Base-by-base conservation (phyloP, 2,113 vertebrate genomes). In the Atlantisia rogersi region DNA sequence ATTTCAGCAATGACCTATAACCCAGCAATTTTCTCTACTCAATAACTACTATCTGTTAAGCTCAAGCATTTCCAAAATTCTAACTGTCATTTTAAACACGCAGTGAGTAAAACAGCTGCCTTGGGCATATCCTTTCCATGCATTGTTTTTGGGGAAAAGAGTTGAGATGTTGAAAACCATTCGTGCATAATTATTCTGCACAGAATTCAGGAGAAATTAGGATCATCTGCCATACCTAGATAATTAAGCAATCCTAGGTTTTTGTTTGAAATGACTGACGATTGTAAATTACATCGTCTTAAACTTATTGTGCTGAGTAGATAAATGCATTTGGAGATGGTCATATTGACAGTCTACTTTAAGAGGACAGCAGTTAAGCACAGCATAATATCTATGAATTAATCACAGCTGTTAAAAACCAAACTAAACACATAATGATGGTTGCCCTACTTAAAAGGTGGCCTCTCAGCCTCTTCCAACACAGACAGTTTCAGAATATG, bases 271-370 rank as follows among this genome's bases (percentile, higher is more conserved):
- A 53, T 77, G 35, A 95, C n/a, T 58, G 82, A 74, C 13, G 32
- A 55, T 60, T 71, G n/a, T 81, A 90, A 90, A 93, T 85, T 58
- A 88, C 28, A 94, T 63, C 17, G 18, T 85, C 79, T 83, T 90
- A 90, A 96, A 85, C 75, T 59, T 90, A 69, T 40, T 87, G 69
- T 64, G 42, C 65, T 86, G 31, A 96, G 46, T 59, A 91, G 67
- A 52, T 82, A 96, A 92, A 82, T 62, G 39, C 75, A 91, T 84
- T 88, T 62, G 16, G 25, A 96, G 67, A 94, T 80, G 73, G 64
- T 77, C 35, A 42, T 44, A 58, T 12, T 81, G 68, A 91, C 82
- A 71, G 62, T 71, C 60, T 88, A 9, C 53, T 93, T 69, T 87
- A 74, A 50, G 11, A 74, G 92, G 83, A 91, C 26, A 82, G 44